These are phyloP conservation scores for Amphibalanus amphitrite DNA, from an alignment of 1,140 invertebrate species.

Conservation along the genomic window DNA sequence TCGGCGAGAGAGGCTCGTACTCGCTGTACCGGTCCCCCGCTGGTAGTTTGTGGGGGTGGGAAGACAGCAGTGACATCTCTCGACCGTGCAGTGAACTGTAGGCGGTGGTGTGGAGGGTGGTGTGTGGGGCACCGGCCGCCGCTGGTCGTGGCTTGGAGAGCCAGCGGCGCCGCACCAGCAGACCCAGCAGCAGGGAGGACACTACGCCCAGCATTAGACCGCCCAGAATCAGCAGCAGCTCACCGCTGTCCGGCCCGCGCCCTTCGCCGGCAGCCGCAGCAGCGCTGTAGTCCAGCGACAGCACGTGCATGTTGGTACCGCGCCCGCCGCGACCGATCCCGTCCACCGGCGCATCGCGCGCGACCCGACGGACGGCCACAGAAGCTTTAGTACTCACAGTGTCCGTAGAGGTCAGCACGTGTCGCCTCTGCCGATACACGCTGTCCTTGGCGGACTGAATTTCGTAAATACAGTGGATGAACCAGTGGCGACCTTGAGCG, in stretches of 20 bases:
- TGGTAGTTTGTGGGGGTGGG: too few relatives aligned
- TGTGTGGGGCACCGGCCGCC: not conserved
- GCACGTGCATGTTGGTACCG: constrained; percentile 27
- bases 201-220: not conserved
- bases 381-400: constrained; percentile 14
- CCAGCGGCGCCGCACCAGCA: not conserved
- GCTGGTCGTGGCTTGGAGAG: not conserved
- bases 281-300: not conserved
- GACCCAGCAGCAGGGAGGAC: not conserved
- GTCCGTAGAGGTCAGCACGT: constrained; percentile 1
- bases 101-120: too few relatives aligned
- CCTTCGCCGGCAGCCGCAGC: too few relatives aligned
- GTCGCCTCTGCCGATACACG: constrained; percentile 18
- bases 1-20: not conserved
- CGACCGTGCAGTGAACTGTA: not conserved
- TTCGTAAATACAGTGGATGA: constrained; percentile 27
- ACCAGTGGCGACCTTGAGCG: constrained; percentile 27
- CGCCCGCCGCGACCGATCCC: constrained; percentile 20
- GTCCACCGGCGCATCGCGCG: constrained; percentile 14
- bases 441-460: constrained; percentile 21
- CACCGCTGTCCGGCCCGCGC: not conserved
- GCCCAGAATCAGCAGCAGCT: not conserved
- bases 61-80: not conserved
- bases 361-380: not conserved
- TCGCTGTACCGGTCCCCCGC: not conserved